Evolutionary conservation across 2,888 invertebrate species (phyloP).

Genomic region (Aelia acuminata): DNA sequence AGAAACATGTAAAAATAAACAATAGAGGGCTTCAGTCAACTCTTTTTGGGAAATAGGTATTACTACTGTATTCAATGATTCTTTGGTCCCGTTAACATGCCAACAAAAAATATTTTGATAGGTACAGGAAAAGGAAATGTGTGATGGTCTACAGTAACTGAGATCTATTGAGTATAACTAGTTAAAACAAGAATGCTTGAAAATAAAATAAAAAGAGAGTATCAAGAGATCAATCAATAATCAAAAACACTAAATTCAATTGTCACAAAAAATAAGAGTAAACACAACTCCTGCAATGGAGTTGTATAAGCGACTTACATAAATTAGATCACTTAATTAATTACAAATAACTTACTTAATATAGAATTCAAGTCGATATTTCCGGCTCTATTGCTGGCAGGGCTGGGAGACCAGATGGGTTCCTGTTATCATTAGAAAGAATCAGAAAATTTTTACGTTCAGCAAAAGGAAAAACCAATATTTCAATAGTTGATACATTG

Average conservation of each 20-base stretch:
- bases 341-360: not conserved
- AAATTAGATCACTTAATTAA: conserved; percentile 16
- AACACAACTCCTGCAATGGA: not conserved
- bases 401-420: not conserved
- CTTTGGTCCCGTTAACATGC: conserved; percentile 52
- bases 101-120: conserved; percentile 43
- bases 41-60: conserved; percentile 5
- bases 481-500: conserved; percentile 26
- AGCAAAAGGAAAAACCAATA: conserved; percentile 21
- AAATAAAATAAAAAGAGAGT: conserved; percentile 52
- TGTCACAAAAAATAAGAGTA: not conserved
- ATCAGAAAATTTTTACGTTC: conserved; percentile 29
- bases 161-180: conserved; percentile 47
- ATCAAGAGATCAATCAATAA: conserved; percentile 55
- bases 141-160: conserved; percentile 26
- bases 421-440: conserved; percentile 8
- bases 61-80: conserved; percentile 1
- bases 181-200: conserved; percentile 13
- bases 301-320: not conserved
- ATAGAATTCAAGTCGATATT: too few species aligned
- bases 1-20: conserved; percentile 22
- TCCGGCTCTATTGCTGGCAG: conserved; percentile 23
- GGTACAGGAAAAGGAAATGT: not conserved
- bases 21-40: conserved; percentile 23
- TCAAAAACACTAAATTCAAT: not conserved